Evolutionary conservation across 1,140 invertebrate genomes (phyloP).

Genomic region (Bombus fervidus): DNA sequence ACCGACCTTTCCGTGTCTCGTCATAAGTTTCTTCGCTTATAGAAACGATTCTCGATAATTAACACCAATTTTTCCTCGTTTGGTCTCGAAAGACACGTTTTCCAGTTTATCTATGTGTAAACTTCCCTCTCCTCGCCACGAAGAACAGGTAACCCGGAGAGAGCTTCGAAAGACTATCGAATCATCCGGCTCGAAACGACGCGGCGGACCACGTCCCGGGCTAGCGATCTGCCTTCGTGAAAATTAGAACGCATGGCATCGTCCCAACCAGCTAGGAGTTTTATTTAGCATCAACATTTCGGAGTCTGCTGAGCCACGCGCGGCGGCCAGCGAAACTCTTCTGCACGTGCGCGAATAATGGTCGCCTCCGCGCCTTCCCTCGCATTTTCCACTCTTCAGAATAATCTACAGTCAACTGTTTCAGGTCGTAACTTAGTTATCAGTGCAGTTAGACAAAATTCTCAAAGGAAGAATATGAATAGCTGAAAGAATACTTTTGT

Average conservation of each 20-base stretch:
- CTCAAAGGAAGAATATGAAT: no score
- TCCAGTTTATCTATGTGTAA: not conserved
- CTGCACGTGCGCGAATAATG: not conserved
- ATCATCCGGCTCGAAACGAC: constrained; percentile 33
- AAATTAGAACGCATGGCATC: constrained; percentile 81
- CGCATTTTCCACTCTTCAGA: not conserved
- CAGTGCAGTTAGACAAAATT: no score
- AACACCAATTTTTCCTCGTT: no score
- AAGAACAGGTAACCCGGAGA: constrained; percentile 48
- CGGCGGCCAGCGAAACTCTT: not conserved
- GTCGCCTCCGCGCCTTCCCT: constrained; percentile 14
- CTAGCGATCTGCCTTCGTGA: constrained; percentile 63
- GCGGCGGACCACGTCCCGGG: constrained; percentile 61
- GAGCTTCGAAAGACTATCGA: constrained; percentile 46
- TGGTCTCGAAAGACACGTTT: not conserved
- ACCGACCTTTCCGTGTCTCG: no score
- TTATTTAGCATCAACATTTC: constrained; percentile 81
- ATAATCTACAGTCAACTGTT: no score
- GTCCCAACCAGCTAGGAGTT: constrained; percentile 80
- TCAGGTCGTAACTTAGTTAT: no score
- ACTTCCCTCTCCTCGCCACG: constrained; percentile 1
- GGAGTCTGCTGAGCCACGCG: constrained; percentile 28
- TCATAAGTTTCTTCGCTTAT: not conserved
- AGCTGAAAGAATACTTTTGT: no score
- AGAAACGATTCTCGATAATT: not conserved